Evolutionary conservation across 2,113 vertebrate genomes (phyloP).

Genomic region (Sakesphorus luctuosus): DNA sequence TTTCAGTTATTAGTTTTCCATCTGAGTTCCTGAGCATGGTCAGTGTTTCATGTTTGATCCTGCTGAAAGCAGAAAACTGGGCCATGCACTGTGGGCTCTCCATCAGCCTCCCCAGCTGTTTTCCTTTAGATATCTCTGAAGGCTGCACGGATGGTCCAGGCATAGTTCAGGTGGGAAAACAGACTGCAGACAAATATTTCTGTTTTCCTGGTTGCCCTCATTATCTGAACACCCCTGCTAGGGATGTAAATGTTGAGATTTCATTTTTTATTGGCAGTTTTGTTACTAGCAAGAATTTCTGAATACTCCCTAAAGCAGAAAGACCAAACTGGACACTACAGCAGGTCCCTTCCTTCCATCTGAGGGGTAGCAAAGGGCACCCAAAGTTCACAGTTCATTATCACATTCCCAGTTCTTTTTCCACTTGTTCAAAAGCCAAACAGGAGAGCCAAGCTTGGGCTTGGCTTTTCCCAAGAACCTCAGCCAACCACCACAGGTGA

Average conservation of each 20-base stretch:
- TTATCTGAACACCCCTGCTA: neutral
- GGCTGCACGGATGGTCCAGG: neutral
- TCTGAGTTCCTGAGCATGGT: too few species aligned
- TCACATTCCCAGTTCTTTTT: neutral
- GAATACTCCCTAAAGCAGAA: neutral
- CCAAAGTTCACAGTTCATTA: neutral
- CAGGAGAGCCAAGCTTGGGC: neutral
- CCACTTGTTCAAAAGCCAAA: neutral
- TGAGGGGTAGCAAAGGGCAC: neutral
- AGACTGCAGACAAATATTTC: neutral
- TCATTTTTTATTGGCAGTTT: neutral
- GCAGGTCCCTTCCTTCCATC: neutral
- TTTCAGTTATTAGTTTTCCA: too few species aligned
- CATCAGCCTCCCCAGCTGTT: neutral
- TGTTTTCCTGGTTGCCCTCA: neutral
- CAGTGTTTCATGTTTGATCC: neutral
- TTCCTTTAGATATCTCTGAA: neutral
- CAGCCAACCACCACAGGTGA: neutral
- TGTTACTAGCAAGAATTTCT: neutral
- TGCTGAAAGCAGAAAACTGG: neutral
- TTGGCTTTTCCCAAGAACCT: neutral
- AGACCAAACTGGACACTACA: neutral
- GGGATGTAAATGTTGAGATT: accelerated
- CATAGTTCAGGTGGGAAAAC: neutral
- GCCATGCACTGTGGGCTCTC: neutral